phyloP scores from a whole-genome alignment of 2,113 vertebrate genomes.

The Malurus alboscapulatus region DNA sequence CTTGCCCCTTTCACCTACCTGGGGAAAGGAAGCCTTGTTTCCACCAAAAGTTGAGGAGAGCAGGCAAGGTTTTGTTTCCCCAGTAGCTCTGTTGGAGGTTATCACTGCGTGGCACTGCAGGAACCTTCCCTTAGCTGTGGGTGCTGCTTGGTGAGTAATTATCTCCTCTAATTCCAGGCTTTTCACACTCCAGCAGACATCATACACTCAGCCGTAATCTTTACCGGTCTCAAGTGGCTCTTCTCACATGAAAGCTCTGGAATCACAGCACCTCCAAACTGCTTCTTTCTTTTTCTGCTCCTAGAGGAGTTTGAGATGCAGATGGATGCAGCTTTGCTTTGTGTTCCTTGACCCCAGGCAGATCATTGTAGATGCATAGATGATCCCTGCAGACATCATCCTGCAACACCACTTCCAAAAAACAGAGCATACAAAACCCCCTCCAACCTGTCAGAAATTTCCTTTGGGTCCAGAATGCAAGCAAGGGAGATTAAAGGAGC shows the following conservation, averaged over 20 bases:
- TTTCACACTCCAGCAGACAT: neutral
- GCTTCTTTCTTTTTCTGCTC: neutral
- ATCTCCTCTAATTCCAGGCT: neutral
- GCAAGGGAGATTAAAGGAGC: neutral
- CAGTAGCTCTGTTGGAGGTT: neutral
- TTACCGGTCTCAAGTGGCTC: neutral
- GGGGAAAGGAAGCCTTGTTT: neutral
- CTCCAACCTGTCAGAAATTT: neutral
- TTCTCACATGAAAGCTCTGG: neutral
- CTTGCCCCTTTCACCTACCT: neutral
- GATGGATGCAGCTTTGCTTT: rapidly evolving
- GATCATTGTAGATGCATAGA: neutral
- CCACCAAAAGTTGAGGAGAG: neutral
- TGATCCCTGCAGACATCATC: neutral
- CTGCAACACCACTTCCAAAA: neutral
- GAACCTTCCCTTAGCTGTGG: neutral
- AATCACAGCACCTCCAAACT: neutral
- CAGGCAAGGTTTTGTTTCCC: neutral
- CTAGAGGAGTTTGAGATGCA: neutral
- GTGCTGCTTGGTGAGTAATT: neutral
- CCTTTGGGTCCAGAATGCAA: neutral
- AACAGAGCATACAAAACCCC: neutral
- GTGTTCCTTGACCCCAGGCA: neutral
- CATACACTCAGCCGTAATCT: neutral
- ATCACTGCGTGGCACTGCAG: neutral